phyloP scores from a whole-genome alignment of 2,888 invertebrate genomes.

The Chouioia cunea region DNA sequence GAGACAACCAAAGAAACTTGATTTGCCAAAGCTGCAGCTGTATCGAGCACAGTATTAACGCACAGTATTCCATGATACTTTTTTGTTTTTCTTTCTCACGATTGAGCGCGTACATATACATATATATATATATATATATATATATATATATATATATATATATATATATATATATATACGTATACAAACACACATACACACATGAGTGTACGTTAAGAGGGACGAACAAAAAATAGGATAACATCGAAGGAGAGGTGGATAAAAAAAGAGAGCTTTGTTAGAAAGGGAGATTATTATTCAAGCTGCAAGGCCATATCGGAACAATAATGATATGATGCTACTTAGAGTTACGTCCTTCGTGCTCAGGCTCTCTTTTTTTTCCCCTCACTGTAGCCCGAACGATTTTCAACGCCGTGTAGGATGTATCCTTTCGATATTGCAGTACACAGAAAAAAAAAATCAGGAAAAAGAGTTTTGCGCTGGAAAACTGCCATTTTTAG shows the following conservation, averaged over 20 bases:
- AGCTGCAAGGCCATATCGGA: slow-evolving; percentile 26
- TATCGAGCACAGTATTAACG: background rate
- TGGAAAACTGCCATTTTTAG: no score
- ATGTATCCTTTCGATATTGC: no score
- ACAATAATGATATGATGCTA: slow-evolving; percentile 10
- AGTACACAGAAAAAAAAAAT: no score
- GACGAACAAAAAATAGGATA: background rate
- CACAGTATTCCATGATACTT: background rate
- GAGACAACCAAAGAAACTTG: slow-evolving; percentile 7
- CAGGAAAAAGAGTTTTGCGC: no score
- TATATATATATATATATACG: no score
- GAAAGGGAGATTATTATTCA: slow-evolving; percentile 23
- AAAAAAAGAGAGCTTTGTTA: slow-evolving; percentile 7
- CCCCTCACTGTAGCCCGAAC: no score
- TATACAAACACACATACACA: background rate
- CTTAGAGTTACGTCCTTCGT: slow-evolving; percentile 34
- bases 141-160: no score
- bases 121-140: no score
- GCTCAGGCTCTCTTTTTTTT: background rate
- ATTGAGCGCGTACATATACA: no score
- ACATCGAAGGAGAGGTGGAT: slow-evolving; percentile 1
- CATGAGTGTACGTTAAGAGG: slow-evolving; percentile 3
- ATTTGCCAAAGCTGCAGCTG: background rate
- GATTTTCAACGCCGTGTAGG: no score
- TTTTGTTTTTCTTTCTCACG: background rate